Conservation (phyloP, 2,113 vertebrate genomes). For the Chaenocephalus aceratus region DNA sequence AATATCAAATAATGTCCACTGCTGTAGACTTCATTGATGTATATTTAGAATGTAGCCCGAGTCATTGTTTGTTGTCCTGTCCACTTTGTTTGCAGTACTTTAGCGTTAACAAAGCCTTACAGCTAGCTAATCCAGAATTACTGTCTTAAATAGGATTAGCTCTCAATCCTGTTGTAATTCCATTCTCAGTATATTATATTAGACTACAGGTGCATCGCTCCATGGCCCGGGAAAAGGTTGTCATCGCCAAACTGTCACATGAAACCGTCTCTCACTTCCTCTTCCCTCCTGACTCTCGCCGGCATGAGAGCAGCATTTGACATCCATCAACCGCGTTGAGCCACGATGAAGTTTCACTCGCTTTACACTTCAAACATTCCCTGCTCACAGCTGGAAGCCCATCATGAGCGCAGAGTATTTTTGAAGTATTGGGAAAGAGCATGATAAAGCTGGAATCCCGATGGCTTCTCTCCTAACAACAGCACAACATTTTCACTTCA, state of each 20-base stretch:
- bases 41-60: background rate
- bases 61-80: background rate
- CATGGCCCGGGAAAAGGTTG: slow-evolving; percentile 9
- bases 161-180: background rate
- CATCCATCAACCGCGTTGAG: slow-evolving; percentile 49
- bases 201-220: slow-evolving; percentile 16
- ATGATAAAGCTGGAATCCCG: slow-evolving; percentile 9
- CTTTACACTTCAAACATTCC: slow-evolving; percentile 53
- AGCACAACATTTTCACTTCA: slow-evolving; percentile 19
- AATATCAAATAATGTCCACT: slow-evolving; percentile 6
- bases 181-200: slow-evolving; percentile 5
- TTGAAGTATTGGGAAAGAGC: slow-evolving; percentile 34
- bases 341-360: slow-evolving; percentile 41
- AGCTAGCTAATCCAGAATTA: background rate
- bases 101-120: background rate
- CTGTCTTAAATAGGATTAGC: background rate
- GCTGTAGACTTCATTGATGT: slow-evolving; percentile 8
- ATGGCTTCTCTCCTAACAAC: background rate
- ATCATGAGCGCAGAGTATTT: slow-evolving; percentile 35
- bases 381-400: slow-evolving; percentile 30
- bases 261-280: slow-evolving; percentile 14
- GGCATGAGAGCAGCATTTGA: slow-evolving; percentile 36
- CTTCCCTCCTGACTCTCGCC: slow-evolving; percentile 39
- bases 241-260: slow-evolving; percentile 24
- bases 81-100: background rate